Evolutionary conservation across 2,888 invertebrate genomes (phyloP).

Genomic region (Vanessa cardui): DNA sequence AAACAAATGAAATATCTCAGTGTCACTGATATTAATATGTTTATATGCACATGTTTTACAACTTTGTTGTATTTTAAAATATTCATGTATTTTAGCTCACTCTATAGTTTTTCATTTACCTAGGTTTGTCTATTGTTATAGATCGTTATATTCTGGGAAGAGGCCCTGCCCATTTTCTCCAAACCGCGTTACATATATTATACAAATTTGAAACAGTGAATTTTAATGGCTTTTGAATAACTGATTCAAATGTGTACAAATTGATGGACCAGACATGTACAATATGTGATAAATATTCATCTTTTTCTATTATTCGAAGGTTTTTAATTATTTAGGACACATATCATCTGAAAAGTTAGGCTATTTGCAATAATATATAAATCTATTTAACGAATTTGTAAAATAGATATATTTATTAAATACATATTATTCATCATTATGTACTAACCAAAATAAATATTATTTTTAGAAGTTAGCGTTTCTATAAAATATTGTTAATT

Average conservation of each 20-base stretch:
- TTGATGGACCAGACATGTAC: conserved; percentile 5
- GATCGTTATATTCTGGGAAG: too few species aligned
- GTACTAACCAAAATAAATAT: not conserved
- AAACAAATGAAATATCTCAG: too few species aligned
- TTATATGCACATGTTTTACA: too few species aligned
- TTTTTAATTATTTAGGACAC: conserved; percentile 3
- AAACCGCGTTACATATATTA: not conserved
- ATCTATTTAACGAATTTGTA: conserved; percentile 2
- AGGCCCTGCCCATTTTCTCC: not conserved
- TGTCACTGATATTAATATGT: too few species aligned
- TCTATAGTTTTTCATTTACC: too few species aligned
- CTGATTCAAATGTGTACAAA: not conserved
- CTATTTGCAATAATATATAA: not conserved
- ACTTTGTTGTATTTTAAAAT: too few species aligned
- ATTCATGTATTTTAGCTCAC: too few species aligned
- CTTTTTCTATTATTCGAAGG: not conserved
- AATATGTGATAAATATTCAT: conserved; percentile 3
- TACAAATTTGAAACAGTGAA: not conserved
- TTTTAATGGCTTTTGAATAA: not conserved
- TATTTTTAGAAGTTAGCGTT: not conserved
- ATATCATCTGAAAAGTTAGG: conserved; percentile 2
- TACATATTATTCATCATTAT: too few species aligned
- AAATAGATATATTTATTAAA: not conserved
- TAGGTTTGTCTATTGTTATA: too few species aligned
- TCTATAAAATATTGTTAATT: not conserved